Percentiles rank a stretch among this genome's conserved stretches.
Evolutionary conservation across 92 coral and sea anemone species (phyloP).

Genomic region (Pocillopora grandis): DNA sequence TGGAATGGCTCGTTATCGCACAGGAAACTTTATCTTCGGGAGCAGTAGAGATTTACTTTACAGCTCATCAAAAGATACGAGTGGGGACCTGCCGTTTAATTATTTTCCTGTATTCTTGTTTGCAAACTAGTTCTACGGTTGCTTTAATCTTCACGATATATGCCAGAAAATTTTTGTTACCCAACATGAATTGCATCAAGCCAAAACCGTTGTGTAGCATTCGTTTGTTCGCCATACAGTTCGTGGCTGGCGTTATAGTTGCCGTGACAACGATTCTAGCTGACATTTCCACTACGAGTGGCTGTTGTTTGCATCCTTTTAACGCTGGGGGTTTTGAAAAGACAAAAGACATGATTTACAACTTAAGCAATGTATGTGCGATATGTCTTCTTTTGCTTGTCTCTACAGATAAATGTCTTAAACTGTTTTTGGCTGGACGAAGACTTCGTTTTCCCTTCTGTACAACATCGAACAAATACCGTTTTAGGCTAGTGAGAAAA

Average conservation of each 20-base stretch:
- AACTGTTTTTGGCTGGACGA: conserved; percentile 3
- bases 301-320: conserved; percentile 8
- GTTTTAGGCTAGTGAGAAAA: neutral
- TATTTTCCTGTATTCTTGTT: conserved; percentile 15
- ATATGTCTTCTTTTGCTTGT: conserved; percentile 18
- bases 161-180: conserved; percentile 4
- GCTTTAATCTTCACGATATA: conserved; percentile 8
- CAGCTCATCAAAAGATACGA: neutral
- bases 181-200: conserved; percentile 10
- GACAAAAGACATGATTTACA: neutral
- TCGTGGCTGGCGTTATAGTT: neutral
- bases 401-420: conserved; percentile 34
- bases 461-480: neutral
- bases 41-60: neutral
- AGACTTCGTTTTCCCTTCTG: neutral
- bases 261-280: conserved; percentile 12
- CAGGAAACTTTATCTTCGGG: neutral
- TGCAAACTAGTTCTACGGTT: conserved; percentile 11
- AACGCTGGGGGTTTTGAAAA: neutral
- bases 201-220: conserved; percentile 19
- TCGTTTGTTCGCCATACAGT: conserved; percentile 8
- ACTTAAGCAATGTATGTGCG: conserved; percentile 10
- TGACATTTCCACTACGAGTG: neutral
- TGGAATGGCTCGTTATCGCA: conserved; percentile 5
- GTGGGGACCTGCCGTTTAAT: conserved; percentile 10